Conservation (phyloP, 2,797 vertebrate species). For the Dermochelys coriacea region DNA sequence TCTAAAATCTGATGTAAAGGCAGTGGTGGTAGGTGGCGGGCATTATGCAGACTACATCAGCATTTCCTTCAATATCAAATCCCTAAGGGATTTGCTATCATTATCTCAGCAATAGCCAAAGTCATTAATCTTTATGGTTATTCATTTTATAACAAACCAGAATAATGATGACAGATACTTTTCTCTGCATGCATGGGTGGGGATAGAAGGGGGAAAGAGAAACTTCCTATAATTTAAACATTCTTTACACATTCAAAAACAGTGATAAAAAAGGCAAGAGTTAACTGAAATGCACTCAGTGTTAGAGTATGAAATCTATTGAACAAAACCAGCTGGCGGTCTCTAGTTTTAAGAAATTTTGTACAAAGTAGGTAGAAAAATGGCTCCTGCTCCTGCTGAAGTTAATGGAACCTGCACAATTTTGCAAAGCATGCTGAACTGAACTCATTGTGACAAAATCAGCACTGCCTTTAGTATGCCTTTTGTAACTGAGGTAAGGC, state of each 20-base stretch:
- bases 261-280: background rate
- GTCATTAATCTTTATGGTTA: background rate
- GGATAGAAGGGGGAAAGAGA: background rate
- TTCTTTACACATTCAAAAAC: background rate
- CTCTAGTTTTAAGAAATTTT: background rate
- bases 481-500: background rate
- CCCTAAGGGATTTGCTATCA: accelerated
- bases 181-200: background rate
- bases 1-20: background rate
- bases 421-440: background rate
- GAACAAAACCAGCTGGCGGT: background rate
- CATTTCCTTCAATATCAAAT: background rate
- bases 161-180: background rate
- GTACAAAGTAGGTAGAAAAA: background rate
- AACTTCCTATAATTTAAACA: background rate
- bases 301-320: background rate
- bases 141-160: background rate
- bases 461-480: background rate
- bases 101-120: background rate
- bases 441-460: background rate
- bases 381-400: background rate
- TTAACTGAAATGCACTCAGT: background rate
- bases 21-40: background rate
- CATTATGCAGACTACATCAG: background rate
- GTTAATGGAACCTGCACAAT: background rate